Base-by-base conservation (phyloP, 2,797 vertebrate genomes). In the Rallus crepitans region DNA sequence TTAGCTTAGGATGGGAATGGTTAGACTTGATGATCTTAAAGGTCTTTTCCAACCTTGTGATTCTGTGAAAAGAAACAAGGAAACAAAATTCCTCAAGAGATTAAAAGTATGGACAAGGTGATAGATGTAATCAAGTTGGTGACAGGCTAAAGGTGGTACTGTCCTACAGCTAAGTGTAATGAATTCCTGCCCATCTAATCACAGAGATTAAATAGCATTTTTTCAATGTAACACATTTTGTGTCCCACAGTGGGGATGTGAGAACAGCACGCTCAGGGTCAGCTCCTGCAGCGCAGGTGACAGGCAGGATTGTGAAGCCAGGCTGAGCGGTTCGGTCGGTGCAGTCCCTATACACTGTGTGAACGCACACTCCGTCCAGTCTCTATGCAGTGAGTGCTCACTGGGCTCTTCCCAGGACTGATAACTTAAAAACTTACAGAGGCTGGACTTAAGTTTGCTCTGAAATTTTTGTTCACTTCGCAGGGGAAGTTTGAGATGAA, bases 321-420 rank as follows among this genome's bases (percentile, higher is more conserved):
- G 3, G 10, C 19, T n/a, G 28, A 47, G 19, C 19, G 27, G 37
- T 4, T 57, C 28, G 12, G 48, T 9, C 52, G 7, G 11, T 5
- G 3, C 23, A 28, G 15, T 7, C 27, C 50, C 30, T 13, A 9
- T 1, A 7, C 7, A 31, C 42, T 0, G 19, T 66, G 69, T 23
- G 33, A 42, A 42, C 17, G 42, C 42, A 42, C 16, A 16, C 42
- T 42, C 42, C 42, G 18, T 42, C 42, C 23, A 31, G 15, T 7
- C 27, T 45, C 27, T 13, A 9, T 1, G 7, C 7, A 31, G 42
- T 0, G 20, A 75, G 69, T 23, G 33, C n/a, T 31, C 40, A 21
- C 30, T 21, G 25, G 25, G 13, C 47, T 52, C 59, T 61, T 64
- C 57, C 71, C 40, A 68, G 12, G 31, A 20, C 42, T 70, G 25